Evolutionary conservation across 2,797 vertebrate genomes (phyloP).

Genomic region (Gorsachius magnificus): DNA sequence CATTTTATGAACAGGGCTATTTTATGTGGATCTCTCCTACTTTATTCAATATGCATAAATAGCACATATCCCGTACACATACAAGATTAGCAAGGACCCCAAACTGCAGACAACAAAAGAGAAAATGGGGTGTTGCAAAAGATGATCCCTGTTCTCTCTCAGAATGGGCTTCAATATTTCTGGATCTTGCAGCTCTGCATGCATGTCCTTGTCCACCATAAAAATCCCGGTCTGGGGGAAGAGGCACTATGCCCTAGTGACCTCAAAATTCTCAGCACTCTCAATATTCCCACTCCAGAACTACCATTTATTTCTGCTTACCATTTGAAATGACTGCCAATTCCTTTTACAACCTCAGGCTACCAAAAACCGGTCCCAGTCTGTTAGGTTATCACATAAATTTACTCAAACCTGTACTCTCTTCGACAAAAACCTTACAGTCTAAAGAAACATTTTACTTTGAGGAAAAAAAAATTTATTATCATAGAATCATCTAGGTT

Average conservation of each 20-base stretch:
- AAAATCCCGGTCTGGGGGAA: background rate
- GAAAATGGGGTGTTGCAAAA: background rate
- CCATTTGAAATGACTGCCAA: background rate
- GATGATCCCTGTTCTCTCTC: background rate
- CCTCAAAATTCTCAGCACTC: background rate
- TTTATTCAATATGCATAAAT: background rate
- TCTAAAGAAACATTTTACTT: background rate
- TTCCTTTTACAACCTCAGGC: background rate
- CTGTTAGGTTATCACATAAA: background rate
- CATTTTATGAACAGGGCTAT: background rate
- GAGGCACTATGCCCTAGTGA: background rate
- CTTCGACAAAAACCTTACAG: background rate
- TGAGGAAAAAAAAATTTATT: background rate
- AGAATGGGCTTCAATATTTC: background rate
- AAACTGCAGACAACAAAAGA: background rate
- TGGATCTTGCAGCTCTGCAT: background rate
- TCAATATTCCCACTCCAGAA: background rate
- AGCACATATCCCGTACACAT: background rate
- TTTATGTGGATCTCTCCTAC: background rate
- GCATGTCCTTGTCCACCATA: background rate
- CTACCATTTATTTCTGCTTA: background rate
- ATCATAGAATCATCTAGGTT: too few species aligned
- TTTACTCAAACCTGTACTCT: background rate
- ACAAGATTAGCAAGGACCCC: background rate
- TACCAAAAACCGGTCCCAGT: background rate